Evolutionary conservation across 2,113 vertebrate genomes (phyloP), one percentile per base, ranked within the genome.

Genomic region (Riparia riparia): DNA sequence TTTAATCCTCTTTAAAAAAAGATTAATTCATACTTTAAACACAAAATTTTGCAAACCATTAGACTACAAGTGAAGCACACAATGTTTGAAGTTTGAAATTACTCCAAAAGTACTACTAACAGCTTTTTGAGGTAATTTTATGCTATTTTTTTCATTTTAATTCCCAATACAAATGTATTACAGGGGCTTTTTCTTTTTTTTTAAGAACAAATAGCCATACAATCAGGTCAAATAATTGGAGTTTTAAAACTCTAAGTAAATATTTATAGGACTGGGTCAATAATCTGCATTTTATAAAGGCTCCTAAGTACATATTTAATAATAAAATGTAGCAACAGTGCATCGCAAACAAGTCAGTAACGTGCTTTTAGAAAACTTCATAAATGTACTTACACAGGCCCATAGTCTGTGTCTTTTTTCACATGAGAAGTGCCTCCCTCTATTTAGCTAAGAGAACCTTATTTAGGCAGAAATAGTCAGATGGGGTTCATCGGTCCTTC

Each of bases 371-470:
- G 63, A 80, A 82, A 82, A 87, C 31, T 80, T 93, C 58, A 32
- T 42, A 86, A 83, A 84, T 29, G 29, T n/a, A 70, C 42, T 68
- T 91, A 61, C 25, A 70, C 0, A 2, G 60, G 31, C 50, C 77
- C 92, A 12, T 45, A 77, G 82, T 34, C 21, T 74, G 25, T n/a
- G 3, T 11, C 3, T 37, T 53, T 92, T 82, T 80, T 51, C 60
- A 82, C 37, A 21, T 58, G 26, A 81, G 86, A 94, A 81, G 37
- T 14, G 32, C 13, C n/a, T 91, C 77, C 89, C 37, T 91, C 77
- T 89, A 12, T 82, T 93, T 87, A 88, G 25, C 47, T 64, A 81
- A 88, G 64, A 97, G 91, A 93, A 83, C 41, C 24, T 76, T 54
- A 70, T 44, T 95, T 51, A 65, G 61, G 70, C 41, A 94, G 74